Evolutionary conservation across 2,113 vertebrate species (phyloP), one percentile per base, ranked within the genome.

Genomic region (Corynorhinus townsendii): DNA sequence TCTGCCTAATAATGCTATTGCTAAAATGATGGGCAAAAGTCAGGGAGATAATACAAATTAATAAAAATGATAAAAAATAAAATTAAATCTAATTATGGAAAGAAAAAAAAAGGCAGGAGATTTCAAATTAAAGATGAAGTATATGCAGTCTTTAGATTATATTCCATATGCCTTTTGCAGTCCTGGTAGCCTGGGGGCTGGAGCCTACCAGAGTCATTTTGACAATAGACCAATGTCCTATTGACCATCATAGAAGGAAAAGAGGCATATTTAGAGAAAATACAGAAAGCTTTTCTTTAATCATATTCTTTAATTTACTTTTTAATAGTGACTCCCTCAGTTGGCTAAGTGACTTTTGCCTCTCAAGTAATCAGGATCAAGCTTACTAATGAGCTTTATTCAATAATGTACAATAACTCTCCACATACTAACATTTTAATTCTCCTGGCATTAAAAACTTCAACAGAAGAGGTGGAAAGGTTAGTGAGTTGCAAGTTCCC

Each of bases 351-450:
- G 45, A 90, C 59, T 89, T 62, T 62, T 92, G 62, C 64, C 99
- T 66, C 99, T 97, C 92, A 99, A 98, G 3, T 98, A 98, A 45
- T 99, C 99, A 0, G 99, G 99, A 79, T 99, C 99, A 98, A 99
- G 98, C 93, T 99, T 99, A 97, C 99, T 99, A 90, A 99, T 99
- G 92, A 99, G 99, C 38, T 99, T 99, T 91, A 99, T 99, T 3
- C 99, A 98, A 96, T 99, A 99, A 2, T 99, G 99, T 86, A 99
- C 98, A 79, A 99, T 99, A 92, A 93, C 35, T 68, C 59, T 56
- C n/a, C 5, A 84, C 6, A 56, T 56, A 91, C 40, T 45, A 71
- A 24, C 43, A 88, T n/a, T 62, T 81, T 69, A 84, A 38, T 86
- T 24, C 15, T 66, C 49, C 43, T 75, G 35, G 15, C 66, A 85